A percentile compares a stretch with the other conserved stretches of the same genome.
phyloP scores from a whole-genome alignment of 2,888 invertebrate genomes.

The Agrochola circellaris region DNA sequence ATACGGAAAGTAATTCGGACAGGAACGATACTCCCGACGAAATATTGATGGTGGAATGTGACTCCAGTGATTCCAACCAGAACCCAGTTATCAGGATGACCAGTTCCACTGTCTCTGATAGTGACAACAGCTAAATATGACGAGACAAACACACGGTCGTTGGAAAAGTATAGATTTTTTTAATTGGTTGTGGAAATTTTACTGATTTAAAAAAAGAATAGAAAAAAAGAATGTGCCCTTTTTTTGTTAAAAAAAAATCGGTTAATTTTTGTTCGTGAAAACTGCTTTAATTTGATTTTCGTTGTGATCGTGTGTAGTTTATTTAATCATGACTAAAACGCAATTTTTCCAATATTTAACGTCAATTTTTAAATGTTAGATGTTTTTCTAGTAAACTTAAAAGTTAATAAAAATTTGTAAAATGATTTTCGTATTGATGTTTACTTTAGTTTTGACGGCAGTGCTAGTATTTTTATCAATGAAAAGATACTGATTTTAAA shows the following conservation, averaged over 20 bases:
- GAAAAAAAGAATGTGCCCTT: conserved; percentile 21
- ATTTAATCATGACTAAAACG: conserved; percentile 20
- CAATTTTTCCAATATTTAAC: conserved; percentile 46
- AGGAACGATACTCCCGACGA: conserved; percentile 88
- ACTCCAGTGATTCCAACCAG: conserved; percentile 87
- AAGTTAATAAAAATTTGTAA: conserved; percentile 69
- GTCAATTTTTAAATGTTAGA: conserved; percentile 72
- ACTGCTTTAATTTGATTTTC: conserved; percentile 51
- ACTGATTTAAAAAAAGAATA: conserved; percentile 8
- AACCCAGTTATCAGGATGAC: conserved; percentile 89
- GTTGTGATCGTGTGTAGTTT: conserved; percentile 44
- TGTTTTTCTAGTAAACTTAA: conserved; percentile 67
- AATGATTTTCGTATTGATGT: conserved; percentile 65
- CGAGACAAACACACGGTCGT: conserved; percentile 35
- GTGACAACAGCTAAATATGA: conserved; percentile 83
- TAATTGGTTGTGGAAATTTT: conserved; percentile 58
- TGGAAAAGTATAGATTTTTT: conserved; percentile 33
- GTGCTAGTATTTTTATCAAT: conserved; percentile 38
- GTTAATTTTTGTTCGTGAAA: conserved; percentile 50
- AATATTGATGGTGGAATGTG: conserved; percentile 88
- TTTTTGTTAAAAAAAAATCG: conserved; percentile 4
- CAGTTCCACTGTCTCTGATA: conserved; percentile 85
- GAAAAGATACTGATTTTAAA: conserved; percentile 36
- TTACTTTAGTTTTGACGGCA: conserved; percentile 57
- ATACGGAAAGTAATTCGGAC: conserved; percentile 87